Conservation (phyloP, 2,888 invertebrate genomes). For the Nebria brevicollis region DNA sequence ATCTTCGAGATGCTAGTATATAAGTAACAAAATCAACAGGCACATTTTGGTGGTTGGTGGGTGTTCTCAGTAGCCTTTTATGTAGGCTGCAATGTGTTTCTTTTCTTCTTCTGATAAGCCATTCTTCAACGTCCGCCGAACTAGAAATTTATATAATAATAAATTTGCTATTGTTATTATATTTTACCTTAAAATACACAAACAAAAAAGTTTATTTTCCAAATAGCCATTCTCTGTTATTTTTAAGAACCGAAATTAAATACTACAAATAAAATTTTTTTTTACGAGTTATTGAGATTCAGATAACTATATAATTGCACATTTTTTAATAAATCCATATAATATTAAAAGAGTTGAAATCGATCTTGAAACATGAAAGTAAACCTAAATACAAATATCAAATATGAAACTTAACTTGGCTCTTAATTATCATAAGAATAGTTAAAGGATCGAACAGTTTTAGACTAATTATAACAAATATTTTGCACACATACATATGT, state of each 20-base stretch:
- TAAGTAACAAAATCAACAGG: slow-evolving; percentile 1
- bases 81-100: slow-evolving; percentile 78
- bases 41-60: neutral
- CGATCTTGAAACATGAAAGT: neutral
- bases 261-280: too few species aligned
- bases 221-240: too few species aligned
- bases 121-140: slow-evolving; percentile 83
- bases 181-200: slow-evolving; percentile 20
- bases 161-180: slow-evolving; percentile 18
- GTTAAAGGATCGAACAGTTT: too few species aligned
- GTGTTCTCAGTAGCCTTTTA: slow-evolving; percentile 72
- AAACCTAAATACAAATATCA: too few species aligned
- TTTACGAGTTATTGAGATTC: too few species aligned
- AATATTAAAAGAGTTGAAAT: too few species aligned
- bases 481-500: slow-evolving; percentile 17
- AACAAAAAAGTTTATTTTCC: neutral
- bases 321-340: too few species aligned
- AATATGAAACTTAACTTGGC: too few species aligned
- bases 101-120: slow-evolving; percentile 85
- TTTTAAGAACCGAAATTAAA: too few species aligned
- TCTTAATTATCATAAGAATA: too few species aligned
- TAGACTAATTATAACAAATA: neutral
- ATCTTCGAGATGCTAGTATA: slow-evolving; percentile 30
- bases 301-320: too few species aligned
- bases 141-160: slow-evolving; percentile 64